These are phyloP conservation scores for Leptinotarsa rubiginosa DNA, from an alignment of 2,888 invertebrate genomes.

Conservation along the genomic window DNA sequence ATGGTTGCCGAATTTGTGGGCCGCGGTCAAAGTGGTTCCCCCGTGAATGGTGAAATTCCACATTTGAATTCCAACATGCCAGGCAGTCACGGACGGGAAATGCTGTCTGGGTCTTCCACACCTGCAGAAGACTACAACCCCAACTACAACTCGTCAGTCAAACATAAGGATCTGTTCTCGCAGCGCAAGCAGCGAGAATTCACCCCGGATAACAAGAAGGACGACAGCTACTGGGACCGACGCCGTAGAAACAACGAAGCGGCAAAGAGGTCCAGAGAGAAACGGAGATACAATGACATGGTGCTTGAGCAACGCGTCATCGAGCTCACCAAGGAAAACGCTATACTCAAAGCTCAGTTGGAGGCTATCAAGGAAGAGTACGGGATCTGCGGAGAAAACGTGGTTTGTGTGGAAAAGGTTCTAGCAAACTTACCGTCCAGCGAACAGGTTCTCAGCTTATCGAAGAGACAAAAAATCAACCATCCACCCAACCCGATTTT, in stretches of 20 bases:
- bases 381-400: conserved; percentile 87
- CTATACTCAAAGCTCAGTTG: conserved; percentile 91
- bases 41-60: conserved; percentile 77
- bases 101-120: conserved; percentile 62
- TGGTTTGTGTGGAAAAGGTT: conserved; percentile 90
- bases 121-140: conserved; percentile 60
- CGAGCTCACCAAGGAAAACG: conserved; percentile 95
- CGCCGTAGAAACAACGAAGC: conserved; percentile 96
- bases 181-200: conserved; percentile 95
- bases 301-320: conserved; percentile 93
- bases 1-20: conserved; percentile 90
- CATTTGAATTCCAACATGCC: conserved; percentile 71
- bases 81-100: conserved; percentile 65
- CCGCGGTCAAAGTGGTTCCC: conserved; percentile 79
- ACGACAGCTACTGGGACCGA: conserved; percentile 97
- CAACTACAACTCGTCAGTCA: conserved; percentile 69
- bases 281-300: conserved; percentile 96
- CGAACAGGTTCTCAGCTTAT: conserved; percentile 86
- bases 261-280: conserved; percentile 95
- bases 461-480: conserved; percentile 76
- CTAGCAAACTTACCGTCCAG: conserved; percentile 86
- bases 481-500: conserved; percentile 68
- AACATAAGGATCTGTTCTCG: conserved; percentile 87
- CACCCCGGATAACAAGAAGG: conserved; percentile 96
- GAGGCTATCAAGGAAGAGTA: conserved; percentile 94